Evolutionary conservation across 2,888 invertebrate species (phyloP).

Genomic region (Caenorhabditis macrosperma): DNA sequence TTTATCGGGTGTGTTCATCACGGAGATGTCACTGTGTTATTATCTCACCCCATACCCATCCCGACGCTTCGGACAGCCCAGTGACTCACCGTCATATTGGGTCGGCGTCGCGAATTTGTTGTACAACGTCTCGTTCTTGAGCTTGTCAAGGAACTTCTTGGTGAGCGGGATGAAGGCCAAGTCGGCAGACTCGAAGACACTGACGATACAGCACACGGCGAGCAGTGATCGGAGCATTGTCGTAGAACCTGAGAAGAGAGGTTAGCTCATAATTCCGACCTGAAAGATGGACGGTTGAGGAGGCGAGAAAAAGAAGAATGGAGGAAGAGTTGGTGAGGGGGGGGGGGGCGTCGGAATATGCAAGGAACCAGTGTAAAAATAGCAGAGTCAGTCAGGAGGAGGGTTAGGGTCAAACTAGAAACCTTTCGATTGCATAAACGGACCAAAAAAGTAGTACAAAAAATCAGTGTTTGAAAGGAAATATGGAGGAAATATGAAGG

Average conservation of each 20-base stretch:
- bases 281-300: constrained; percentile 26
- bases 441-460: constrained; percentile 41
- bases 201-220: constrained; percentile 24
- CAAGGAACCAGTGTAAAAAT: constrained; percentile 47
- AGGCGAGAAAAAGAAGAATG: constrained; percentile 24
- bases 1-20: not conserved
- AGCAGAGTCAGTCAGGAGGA: constrained; percentile 16
- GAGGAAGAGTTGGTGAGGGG: constrained; percentile 15
- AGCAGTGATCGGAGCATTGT: constrained; percentile 42
- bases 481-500: constrained; percentile 36
- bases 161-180: constrained; percentile 69
- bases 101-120: constrained; percentile 79
- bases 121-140: constrained; percentile 74
- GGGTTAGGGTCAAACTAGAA: constrained; percentile 51
- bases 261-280: constrained; percentile 46
- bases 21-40: not conserved
- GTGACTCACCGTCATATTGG: constrained; percentile 73
- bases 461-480: constrained; percentile 50
- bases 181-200: constrained; percentile 45
- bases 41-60: constrained; percentile 24
- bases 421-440: constrained; percentile 11
- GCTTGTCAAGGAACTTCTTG: constrained; percentile 71
- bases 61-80: not conserved
- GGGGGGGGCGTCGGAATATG: constrained; percentile 19
- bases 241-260: not conserved